Evolutionary conservation across 1,140 invertebrate species (phyloP).

Genomic region (Capitella teleta): DNA sequence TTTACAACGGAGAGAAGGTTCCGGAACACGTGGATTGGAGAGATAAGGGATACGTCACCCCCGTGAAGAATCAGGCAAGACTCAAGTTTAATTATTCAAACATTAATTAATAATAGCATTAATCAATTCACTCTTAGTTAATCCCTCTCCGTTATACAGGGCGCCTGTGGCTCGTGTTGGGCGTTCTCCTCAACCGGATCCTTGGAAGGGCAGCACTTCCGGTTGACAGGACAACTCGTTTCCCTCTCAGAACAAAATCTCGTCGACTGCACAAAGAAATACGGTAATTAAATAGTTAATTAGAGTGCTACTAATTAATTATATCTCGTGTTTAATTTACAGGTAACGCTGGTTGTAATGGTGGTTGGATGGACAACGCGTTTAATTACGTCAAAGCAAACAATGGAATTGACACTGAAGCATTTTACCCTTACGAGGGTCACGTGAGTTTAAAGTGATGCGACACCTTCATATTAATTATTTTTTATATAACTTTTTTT

Average conservation of each 20-base stretch:
- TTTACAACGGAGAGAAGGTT: too few relatives aligned
- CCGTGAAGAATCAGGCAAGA: constrained; percentile 11
- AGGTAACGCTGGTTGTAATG: constrained; percentile 31
- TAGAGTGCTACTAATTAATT: neutral
- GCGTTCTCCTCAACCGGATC: constrained; percentile 29
- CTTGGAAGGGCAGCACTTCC: constrained; percentile 25
- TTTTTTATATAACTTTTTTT: too few relatives aligned
- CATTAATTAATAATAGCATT: neutral
- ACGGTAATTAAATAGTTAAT: constrained; percentile 48
- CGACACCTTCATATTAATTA: too few relatives aligned
- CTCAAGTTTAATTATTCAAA: neutral
- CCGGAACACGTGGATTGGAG: constrained; percentile 13
- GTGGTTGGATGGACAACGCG: constrained; percentile 37
- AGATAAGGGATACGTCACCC: constrained; percentile 9
- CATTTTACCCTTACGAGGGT: constrained; percentile 35
- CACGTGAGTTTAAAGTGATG: constrained; percentile 1
- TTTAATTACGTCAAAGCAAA: constrained; percentile 40
- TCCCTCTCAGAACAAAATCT: constrained; percentile 30
- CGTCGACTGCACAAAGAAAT: constrained; percentile 44
- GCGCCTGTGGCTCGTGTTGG: constrained; percentile 37
- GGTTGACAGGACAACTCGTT: constrained; percentile 19
- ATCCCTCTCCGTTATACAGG: constrained; percentile 45
- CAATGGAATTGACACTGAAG: constrained; percentile 40
- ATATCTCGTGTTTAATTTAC: neutral
- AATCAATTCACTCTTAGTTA: neutral